Conservation (phyloP, 2,113 vertebrate species). For the Rhynchomys soricoides region DNA sequence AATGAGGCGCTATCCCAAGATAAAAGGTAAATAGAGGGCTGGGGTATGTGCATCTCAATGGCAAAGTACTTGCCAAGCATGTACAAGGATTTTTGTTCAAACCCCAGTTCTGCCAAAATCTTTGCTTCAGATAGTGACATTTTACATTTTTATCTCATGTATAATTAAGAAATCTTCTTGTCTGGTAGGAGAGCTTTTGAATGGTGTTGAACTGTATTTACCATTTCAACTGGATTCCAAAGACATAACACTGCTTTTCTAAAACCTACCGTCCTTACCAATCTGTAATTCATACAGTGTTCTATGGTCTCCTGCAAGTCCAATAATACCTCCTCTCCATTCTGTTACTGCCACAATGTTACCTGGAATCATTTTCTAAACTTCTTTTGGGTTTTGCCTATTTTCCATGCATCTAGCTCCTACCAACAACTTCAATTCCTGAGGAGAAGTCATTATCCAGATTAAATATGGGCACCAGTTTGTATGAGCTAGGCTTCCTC, state of each 20-base stretch:
- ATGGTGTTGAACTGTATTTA: neutral
- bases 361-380: neutral
- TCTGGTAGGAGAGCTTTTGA: neutral
- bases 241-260: neutral
- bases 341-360: neutral
- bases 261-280: neutral
- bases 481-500: neutral
- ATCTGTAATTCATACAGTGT: neutral
- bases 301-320: neutral
- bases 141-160: neutral
- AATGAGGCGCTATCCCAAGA: neutral
- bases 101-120: neutral
- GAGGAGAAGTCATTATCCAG: neutral
- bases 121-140: neutral
- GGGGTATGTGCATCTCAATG: neutral
- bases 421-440: neutral
- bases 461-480: fast-evolving
- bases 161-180: neutral
- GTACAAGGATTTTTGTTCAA: neutral
- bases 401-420: neutral
- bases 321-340: neutral
- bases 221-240: neutral
- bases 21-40: too few species aligned
- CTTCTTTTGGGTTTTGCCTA: neutral
- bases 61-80: neutral